Conservation (phyloP, 2,113 vertebrate genomes). For the Lasiurus cinereus region DNA sequence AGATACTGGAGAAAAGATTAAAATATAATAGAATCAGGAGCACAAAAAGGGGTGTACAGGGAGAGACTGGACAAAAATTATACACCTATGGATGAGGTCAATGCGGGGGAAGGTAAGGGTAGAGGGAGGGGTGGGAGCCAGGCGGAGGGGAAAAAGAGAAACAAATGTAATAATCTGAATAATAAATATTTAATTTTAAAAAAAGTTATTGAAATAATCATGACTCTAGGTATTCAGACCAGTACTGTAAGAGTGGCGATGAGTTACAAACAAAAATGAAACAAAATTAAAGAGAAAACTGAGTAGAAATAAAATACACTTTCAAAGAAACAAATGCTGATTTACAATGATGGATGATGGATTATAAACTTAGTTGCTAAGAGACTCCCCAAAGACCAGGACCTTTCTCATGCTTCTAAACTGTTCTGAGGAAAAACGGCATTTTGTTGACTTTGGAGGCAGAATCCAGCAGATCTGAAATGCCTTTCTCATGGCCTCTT, state of each 20-base stretch:
- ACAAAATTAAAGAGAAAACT: neutral
- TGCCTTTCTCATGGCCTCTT: constrained; percentile 76
- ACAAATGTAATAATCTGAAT: no score
- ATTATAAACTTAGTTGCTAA: constrained; percentile 65
- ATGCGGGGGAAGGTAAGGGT: no score
- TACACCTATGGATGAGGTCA: no score
- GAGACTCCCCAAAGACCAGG: constrained; percentile 49
- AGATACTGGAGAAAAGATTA: neutral
- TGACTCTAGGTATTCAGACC: neutral
- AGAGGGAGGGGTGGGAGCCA: no score
- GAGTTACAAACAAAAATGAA: constrained; percentile 4
- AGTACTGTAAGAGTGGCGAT: neutral
- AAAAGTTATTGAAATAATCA: neutral
- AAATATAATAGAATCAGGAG: neutral
- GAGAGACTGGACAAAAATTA: no score
- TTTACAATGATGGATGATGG: constrained; percentile 14
- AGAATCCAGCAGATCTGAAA: constrained; percentile 60
- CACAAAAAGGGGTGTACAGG: no score
- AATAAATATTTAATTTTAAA: no score
- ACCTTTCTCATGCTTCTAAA: constrained; percentile 69
- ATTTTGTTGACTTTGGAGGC: constrained; percentile 78
- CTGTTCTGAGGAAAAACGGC: constrained; percentile 56
- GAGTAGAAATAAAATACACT: constrained; percentile 7
- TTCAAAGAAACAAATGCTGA: constrained; percentile 26
- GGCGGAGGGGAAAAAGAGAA: no score